phyloP scores from a whole-genome alignment of 2,888 invertebrate species.

The Rhagonycha lutea region DNA sequence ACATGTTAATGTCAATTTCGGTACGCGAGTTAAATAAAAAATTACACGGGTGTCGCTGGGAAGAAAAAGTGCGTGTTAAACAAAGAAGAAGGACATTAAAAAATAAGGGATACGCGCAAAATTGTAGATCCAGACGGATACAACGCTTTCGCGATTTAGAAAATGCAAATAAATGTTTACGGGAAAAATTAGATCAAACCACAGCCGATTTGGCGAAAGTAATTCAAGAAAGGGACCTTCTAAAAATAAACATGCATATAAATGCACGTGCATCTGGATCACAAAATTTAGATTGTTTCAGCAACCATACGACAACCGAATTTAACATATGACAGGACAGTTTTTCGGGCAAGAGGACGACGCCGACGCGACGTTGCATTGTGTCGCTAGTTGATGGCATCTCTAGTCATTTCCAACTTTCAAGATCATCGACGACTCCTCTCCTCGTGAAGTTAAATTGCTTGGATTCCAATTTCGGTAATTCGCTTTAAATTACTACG shows the following conservation, averaged over 20 bases:
- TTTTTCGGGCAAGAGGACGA: slow-evolving; percentile 57
- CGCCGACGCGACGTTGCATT: slow-evolving; percentile 12
- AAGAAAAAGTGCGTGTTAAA: slow-evolving; percentile 87
- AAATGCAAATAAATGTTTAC: slow-evolving; percentile 78
- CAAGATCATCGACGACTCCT: not conserved
- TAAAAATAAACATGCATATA: slow-evolving; percentile 73
- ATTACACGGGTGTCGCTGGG: slow-evolving; percentile 88
- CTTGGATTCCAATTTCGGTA: slow-evolving; percentile 12
- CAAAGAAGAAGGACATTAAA: slow-evolving; percentile 93
- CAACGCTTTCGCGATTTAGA: slow-evolving; percentile 87
- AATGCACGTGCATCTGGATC: slow-evolving; percentile 41
- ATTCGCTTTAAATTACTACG: slow-evolving; percentile 20
- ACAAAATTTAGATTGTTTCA: slow-evolving; percentile 43
- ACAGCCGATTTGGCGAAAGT: slow-evolving; percentile 75
- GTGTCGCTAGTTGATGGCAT: slow-evolving; percentile 21
- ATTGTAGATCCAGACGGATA: slow-evolving; percentile 90
- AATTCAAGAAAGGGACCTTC: slow-evolving; percentile 79
- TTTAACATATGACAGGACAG: no score
- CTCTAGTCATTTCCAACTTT: slow-evolving; percentile 1
- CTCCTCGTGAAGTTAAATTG: slow-evolving; percentile 1
- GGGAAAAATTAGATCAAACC: slow-evolving; percentile 74
- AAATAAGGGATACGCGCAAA: slow-evolving; percentile 95
- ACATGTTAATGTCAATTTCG: slow-evolving; percentile 83
- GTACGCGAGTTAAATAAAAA: slow-evolving; percentile 93
- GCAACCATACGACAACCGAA: slow-evolving; percentile 60